phyloP scores from a whole-genome alignment of 1,140 invertebrate species.

The Philaenus spumarius region DNA sequence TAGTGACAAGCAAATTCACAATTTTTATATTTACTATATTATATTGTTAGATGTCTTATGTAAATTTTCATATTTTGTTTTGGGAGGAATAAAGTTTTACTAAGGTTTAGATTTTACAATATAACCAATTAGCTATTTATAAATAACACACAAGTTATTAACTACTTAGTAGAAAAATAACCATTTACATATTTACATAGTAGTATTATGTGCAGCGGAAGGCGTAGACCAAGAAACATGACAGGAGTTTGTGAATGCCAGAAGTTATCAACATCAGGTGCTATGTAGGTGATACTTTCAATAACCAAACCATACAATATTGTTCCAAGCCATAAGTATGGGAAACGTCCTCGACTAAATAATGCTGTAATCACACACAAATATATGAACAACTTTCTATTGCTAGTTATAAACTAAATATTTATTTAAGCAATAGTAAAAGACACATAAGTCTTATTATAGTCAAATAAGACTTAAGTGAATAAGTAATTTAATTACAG shows the following conservation, averaged over 20 bases:
- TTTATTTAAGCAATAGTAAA: not conserved
- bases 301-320: slow-evolving; percentile 58
- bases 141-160: too few species aligned
- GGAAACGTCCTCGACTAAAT: slow-evolving; percentile 56
- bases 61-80: too few species aligned
- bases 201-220: slow-evolving; percentile 63
- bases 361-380: slow-evolving; percentile 48
- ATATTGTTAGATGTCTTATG: too few species aligned
- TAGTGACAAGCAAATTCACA: too few species aligned
- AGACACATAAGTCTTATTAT: not conserved
- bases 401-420: not conserved
- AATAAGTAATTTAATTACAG: too few species aligned
- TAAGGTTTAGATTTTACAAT: too few species aligned
- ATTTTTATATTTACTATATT: too few species aligned
- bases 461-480: not conserved
- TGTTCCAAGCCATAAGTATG: slow-evolving; percentile 60
- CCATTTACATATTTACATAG: slow-evolving; percentile 67
- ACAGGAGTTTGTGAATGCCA: slow-evolving; percentile 70
- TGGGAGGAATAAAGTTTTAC: too few species aligned
- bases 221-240: slow-evolving; percentile 56
- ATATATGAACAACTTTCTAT: not conserved
- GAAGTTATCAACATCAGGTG: slow-evolving; percentile 65
- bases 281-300: slow-evolving; percentile 51
- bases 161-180: too few species aligned
- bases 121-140: too few species aligned